phyloP scores from a whole-genome alignment of 2,888 invertebrate genomes.

The Eilema caniola region DNA sequence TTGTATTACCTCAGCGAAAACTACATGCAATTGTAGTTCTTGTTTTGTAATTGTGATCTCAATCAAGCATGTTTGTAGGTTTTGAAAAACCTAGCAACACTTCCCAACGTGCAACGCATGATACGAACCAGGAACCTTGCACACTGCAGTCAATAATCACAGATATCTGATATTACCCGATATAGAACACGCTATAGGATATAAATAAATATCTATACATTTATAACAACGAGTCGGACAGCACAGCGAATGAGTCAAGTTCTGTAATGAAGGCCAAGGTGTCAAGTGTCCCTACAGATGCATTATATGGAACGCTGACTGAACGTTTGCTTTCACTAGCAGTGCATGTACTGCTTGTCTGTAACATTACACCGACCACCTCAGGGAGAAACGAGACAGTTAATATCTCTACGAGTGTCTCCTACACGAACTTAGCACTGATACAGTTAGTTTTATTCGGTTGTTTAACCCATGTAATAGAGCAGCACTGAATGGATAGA shows the following conservation, averaged over 20 bases:
- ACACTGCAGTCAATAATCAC: not conserved
- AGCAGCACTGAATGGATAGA: not conserved
- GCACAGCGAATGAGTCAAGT: constrained; percentile 45
- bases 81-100: not conserved
- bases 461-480: not conserved
- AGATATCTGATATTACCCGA: not conserved
- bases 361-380: constrained; percentile 77
- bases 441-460: not conserved
- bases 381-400: constrained; percentile 47
- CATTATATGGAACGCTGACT: constrained; percentile 78
- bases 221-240: constrained; percentile 21
- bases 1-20: not conserved
- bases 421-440: not conserved
- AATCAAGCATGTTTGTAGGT: not conserved
- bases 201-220: not conserved
- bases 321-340: constrained; percentile 81
- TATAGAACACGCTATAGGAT: not conserved
- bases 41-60: not conserved
- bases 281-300: constrained; percentile 78
- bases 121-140: not conserved
- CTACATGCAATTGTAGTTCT: not conserved
- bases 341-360: constrained; percentile 74
- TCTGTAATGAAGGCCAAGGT: constrained; percentile 73
- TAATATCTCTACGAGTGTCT: constrained; percentile 16
- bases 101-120: not conserved